Conservation (phyloP, 2,113 vertebrate genomes). For the Macaca mulatta region DNA sequence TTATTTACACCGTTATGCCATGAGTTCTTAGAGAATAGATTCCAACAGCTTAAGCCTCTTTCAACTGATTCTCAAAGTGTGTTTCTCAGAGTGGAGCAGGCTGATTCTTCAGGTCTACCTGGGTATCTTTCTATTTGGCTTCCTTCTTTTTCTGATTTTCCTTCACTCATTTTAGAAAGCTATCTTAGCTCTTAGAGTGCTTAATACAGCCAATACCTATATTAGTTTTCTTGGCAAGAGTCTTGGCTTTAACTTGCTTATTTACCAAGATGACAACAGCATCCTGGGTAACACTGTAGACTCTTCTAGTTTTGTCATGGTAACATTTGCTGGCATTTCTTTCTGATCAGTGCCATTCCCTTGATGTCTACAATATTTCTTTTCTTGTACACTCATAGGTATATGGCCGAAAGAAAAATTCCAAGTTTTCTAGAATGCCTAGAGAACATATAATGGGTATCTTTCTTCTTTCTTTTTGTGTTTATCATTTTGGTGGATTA, state of each 20-base stretch:
- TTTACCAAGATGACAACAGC: conserved; percentile 92
- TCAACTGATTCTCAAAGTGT: conserved; percentile 90
- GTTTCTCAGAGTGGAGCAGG: conserved; percentile 88
- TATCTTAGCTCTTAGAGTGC: conserved; percentile 94
- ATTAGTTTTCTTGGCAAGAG: conserved; percentile 94
- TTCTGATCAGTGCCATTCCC: conserved; percentile 91
- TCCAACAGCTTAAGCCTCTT: conserved; percentile 91
- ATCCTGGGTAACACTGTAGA: conserved; percentile 90
- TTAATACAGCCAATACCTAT: conserved; percentile 93
- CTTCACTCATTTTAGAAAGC: conserved; percentile 91
- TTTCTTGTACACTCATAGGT: conserved; percentile 93
- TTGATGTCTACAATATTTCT: conserved; percentile 92
- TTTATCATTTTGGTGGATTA: conserved; percentile 91
- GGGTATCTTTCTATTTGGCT: conserved; percentile 88
- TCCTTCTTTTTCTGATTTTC: conserved; percentile 89
- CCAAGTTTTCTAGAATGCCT: conserved; percentile 91
- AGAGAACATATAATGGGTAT: conserved; percentile 90
- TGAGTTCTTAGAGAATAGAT: conserved; percentile 93
- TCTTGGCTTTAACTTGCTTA: conserved; percentile 93
- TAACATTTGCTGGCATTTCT: conserved; percentile 93
- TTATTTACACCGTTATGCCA: conserved; percentile 86
- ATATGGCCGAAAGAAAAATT: conserved; percentile 88
- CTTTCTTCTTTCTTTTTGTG: conserved; percentile 93
- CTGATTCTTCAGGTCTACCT: conserved; percentile 91
- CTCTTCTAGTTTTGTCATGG: conserved; percentile 90